These are phyloP conservation scores for Drosophila neutralis DNA, from an alignment of 2,888 invertebrate genomes.

Conservation along the genomic window DNA sequence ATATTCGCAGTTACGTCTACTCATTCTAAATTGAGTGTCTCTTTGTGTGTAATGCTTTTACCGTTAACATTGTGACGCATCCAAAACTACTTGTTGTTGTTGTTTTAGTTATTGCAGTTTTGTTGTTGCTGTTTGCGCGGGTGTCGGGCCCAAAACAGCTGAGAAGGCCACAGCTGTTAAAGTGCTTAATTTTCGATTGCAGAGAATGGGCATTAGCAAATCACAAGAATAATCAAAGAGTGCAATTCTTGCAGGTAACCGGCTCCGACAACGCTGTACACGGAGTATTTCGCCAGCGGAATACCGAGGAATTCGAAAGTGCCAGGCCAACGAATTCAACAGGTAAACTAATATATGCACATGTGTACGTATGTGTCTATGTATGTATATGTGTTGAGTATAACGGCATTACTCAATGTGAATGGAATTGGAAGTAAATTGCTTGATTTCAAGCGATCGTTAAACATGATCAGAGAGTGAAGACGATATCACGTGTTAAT, in stretches of 20 bases:
- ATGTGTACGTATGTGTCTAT: not conserved
- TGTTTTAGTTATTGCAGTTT: constrained; percentile 4
- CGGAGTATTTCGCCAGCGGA: constrained; percentile 82
- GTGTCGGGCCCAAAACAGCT: constrained; percentile 43
- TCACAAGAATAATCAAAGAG: constrained; percentile 39
- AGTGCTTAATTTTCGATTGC: constrained; percentile 8
- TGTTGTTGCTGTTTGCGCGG: constrained; percentile 17
- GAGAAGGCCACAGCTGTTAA: constrained; percentile 45
- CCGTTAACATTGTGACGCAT: constrained; percentile 52
- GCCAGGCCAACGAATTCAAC: constrained; percentile 71
- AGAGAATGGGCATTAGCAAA: constrained; percentile 31
- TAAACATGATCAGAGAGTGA: constrained; percentile 1
- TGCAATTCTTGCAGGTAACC: constrained; percentile 70
- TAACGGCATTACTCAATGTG: constrained; percentile 39
- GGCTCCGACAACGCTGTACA: constrained; percentile 77
- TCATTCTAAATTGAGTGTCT: constrained; percentile 13
- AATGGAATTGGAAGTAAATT: constrained; percentile 43
- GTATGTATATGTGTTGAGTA: constrained; percentile 1
- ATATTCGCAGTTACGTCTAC: constrained; percentile 1
- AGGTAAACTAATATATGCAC: constrained; percentile 39
- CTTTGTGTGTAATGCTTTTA: constrained; percentile 41
- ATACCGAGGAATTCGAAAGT: constrained; percentile 79
- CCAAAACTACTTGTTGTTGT: constrained; percentile 7
- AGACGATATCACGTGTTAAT: constrained; percentile 1
- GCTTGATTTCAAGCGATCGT: constrained; percentile 18